A percentile compares a stretch with the other conserved stretches of the same genome.
Conservation (phyloP, 2,797 vertebrate genomes). For the Parambassis ranga region DNA sequence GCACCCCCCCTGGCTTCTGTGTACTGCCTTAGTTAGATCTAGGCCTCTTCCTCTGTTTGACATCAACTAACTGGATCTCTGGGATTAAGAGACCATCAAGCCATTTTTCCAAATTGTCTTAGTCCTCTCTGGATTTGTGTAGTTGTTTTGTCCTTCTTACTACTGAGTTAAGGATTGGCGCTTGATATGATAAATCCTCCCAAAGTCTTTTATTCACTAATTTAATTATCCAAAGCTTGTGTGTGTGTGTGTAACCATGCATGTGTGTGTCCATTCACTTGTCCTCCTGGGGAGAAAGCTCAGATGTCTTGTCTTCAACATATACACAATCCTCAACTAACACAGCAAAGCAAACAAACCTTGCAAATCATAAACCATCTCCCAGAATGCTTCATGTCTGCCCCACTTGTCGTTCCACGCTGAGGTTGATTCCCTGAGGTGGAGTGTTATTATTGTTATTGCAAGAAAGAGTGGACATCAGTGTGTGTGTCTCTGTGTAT, state of each 20-base stretch:
- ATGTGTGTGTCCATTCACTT: background rate
- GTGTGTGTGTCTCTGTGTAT: conserved; percentile 40
- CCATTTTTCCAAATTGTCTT: conserved; percentile 65
- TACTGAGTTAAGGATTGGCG: conserved; percentile 44
- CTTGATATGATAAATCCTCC: conserved; percentile 57
- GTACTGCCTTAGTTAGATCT: conserved; percentile 14
- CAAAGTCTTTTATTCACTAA: conserved; percentile 58
- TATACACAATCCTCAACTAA: conserved; percentile 16
- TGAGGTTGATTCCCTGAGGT: conserved; percentile 50
- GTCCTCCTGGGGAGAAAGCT: conserved; percentile 7
- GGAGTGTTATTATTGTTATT: conserved; percentile 58
- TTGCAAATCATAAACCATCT: conserved; percentile 2
- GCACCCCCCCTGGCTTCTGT: background rate
- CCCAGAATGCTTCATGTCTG: conserved; percentile 38
- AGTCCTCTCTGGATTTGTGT: conserved; percentile 51
- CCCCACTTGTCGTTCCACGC: too few species aligned
- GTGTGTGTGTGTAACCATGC: background rate
- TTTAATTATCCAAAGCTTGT: conserved; percentile 52
- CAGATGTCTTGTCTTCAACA: conserved; percentile 25
- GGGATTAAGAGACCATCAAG: conserved; percentile 58
- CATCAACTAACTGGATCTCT: conserved; percentile 59
- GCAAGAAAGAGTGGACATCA: conserved; percentile 39
- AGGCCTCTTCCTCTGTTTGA: conserved; percentile 31
- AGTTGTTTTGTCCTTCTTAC: conserved; percentile 53
- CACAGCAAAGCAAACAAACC: conserved; percentile 12